Base-by-base conservation (phyloP, 2,113 vertebrate genomes). In the Brevimyrus niger region DNA sequence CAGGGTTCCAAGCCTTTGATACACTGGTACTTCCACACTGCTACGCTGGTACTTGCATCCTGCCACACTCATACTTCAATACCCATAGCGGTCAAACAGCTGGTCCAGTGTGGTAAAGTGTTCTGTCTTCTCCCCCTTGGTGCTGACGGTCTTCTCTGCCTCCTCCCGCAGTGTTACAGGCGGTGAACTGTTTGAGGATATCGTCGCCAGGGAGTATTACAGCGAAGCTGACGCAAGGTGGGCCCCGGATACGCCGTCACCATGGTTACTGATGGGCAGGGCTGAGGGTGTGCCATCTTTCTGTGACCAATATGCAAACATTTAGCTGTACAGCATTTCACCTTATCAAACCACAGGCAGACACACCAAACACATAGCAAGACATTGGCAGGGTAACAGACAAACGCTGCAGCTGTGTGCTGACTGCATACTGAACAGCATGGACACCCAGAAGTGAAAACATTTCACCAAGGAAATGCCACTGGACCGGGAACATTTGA, bases 191-290 rank as follows among this genome's bases (percentile, higher is more conserved):
- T 99, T 99, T 94, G 98, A 99, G 94, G 98, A 99, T 94, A 99
- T 99, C 6, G 98, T 99, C 92, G 98, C 98, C 91, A 96, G 98
- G 95, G 98, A 99, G 92, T 99, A 99, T 95, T 99, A 99, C 95
- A 99, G 98, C 92, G 98, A 99, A 94, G 97, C 98, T 38, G 98
- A 99, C 92, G 98, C 98, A 95, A 99, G 98, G 98, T 99, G 53
- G 44, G 91, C 80, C 47, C 80, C 91, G 4, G 73, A 88, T 55
- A 23, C 46, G 83, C 86, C 47, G 86, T 90, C 87, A 73, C 89
- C 27, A 51, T 90, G 89, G 89, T 83, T 90, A 90, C 86, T 48
- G 53, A 86, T 3, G 35, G 89, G 87, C 86, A 83, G 46, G 69
- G 47, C 47, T 38, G 51, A 42, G 46, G 86, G 42, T 10, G 89